Base-by-base conservation (phyloP, 2,797 vertebrate species). In the Lophius americanus region DNA sequence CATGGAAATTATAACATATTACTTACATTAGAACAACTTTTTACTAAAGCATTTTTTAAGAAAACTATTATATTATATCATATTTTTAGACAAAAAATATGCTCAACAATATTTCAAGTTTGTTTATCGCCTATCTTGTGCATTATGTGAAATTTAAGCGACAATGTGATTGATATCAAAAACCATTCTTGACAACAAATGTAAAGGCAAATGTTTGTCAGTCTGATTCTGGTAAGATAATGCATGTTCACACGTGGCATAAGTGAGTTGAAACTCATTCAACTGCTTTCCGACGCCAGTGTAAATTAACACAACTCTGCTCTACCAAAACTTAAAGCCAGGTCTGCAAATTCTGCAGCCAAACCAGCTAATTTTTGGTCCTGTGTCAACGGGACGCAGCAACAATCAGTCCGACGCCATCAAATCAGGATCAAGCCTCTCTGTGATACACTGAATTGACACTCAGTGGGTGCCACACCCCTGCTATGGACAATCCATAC, bases 311-410 rank as follows among this genome's bases (percentile, higher is more conserved):
- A 33, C 52, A 47, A 9, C 32, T 41, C 48, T 2, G n/a, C 7
- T 32, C 32, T n/a, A 11, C 32, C 13, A 2, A 50, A 55, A 23
- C 2, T 7, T 5, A 36, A 3, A 23, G 23, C 23, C 43, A 53
- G 4, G 64, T 70, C 48, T 66, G 51, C 51, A 50, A 55, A 37
- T 54, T 54, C n/a, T 72, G 32, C 55, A 71, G 49, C 47, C 49
- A 47, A 51, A 3, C 41, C 10, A 6, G 13, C 32, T 14, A 14
- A 42, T 41, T n/a, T 56, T 36, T 32, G 41, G 14, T n/a, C 10
- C 9, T 52, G 54, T 46, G 36, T 14, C 49, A 47, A 33, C 12
- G 9, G 1, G 49, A 35, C 14, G 39, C 46, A 69, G 53, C 60
- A 56, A 46, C 46, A 57, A 44, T 38, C 33, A 51, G 47, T 23